Conservation (phyloP, 1,140 invertebrate species). For the Drosophila lowei region DNA sequence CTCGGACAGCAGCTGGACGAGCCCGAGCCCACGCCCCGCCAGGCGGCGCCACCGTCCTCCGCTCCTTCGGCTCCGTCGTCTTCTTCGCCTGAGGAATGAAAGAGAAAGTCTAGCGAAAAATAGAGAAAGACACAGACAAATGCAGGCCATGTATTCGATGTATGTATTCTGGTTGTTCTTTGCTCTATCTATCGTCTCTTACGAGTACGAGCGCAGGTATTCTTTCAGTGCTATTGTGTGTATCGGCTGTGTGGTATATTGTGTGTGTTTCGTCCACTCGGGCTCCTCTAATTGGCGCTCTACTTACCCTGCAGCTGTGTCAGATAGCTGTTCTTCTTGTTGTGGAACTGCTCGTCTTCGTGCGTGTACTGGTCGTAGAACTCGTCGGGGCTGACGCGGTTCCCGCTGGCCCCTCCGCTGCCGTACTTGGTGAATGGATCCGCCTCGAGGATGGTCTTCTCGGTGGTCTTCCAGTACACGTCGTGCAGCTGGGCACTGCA, state of each 20-base stretch:
- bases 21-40: constrained; percentile 56
- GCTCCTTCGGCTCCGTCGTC: constrained; percentile 62
- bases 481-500: constrained; percentile 86
- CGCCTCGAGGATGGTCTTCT: constrained; percentile 84
- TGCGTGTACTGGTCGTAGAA: constrained; percentile 80
- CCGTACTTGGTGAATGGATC: constrained; percentile 75
- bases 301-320: constrained; percentile 82
- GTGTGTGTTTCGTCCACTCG: constrained; percentile 21
- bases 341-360: constrained; percentile 73
- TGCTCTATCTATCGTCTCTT: not conserved
- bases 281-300: constrained; percentile 57
- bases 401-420: constrained; percentile 42
- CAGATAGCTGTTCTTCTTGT: constrained; percentile 78
- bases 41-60: constrained; percentile 70
- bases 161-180: constrained; percentile 50
- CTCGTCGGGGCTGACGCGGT: constrained; percentile 67
- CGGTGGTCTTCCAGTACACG: constrained; percentile 86
- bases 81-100: constrained; percentile 79
- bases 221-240: constrained; percentile 14
- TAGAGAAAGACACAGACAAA: constrained; percentile 64
- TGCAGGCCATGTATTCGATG: constrained; percentile 66
- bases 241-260: constrained; percentile 4
- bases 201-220: constrained; percentile 5
- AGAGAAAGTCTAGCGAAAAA: constrained; percentile 77
- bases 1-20: constrained; percentile 29